Evolutionary conservation across 2,797 vertebrate species (phyloP), one percentile per base, ranked within the genome.

Genomic region (Enteromius treurensis): DNA sequence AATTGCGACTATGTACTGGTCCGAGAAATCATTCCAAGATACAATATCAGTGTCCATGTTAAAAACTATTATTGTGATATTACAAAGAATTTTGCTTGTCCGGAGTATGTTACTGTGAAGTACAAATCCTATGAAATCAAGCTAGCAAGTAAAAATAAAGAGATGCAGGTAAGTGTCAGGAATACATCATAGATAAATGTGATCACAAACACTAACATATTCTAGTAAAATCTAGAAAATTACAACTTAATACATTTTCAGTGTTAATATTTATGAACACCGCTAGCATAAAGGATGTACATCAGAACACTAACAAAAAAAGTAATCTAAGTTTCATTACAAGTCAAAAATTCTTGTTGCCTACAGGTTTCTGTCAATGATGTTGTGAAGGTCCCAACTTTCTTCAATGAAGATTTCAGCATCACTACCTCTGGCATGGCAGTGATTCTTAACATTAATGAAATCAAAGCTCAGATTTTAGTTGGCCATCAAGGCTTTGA

Each of bases 1-100:
- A 97, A 96, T 88, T 99, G 97, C 88, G 97, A 97, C 0, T 97
- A 98, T 0, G 90, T 96, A 42, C 93, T 99, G 80, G 91, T 98
- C 87, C 94, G 96, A 91, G 95, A 98, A 91, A 92, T 96, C 70
- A 14, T 65, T 40, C 89, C 95, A 65, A 90, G 0, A 0, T 58
- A 95, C 85, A 94, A 96, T 89, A 92, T 95, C 42, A 91, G 1
- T 21, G 68, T 99, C 84, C 90, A 93, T 76, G 94, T 98, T 17
- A 95, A 97, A 86, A 98, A 97, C 68, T 95, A 94, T 90, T 92
- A 96, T 51, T 99, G 97, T 10, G 91, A 91, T 64, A 0, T 58
- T 17, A 62, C 80, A 74, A 88, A 91, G 69, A 29, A n/a, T 4
- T 75, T 91, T 51, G 89, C 92, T 17, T 96, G 95, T 77, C 37